Conservation (phyloP, 2,888 invertebrate genomes). For the Papilio gigon region DNA sequence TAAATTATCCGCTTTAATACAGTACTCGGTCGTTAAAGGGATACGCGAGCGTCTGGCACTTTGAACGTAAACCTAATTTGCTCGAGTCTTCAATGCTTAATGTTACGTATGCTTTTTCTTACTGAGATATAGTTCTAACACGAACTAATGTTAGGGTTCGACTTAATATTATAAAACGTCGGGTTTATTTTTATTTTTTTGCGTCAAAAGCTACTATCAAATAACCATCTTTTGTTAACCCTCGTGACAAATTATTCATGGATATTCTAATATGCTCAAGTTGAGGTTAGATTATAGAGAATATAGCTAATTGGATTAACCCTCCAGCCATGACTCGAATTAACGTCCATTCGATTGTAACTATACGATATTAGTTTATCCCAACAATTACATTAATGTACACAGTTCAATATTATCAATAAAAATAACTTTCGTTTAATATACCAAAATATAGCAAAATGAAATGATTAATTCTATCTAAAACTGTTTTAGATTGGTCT, state of each 20-base stretch:
- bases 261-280: slow-evolving; percentile 8
- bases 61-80: slow-evolving; percentile 11
- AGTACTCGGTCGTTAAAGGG: slow-evolving; percentile 18
- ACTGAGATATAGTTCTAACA: neutral
- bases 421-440: neutral
- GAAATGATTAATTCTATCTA: neutral
- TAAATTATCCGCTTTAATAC: slow-evolving; percentile 29
- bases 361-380: neutral
- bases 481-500: neutral
- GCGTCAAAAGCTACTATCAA: too few relatives aligned
- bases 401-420: neutral
- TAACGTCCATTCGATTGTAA: slow-evolving; percentile 18
- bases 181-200: too few relatives aligned
- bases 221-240: slow-evolving; percentile 5
- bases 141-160: neutral
- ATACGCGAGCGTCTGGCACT: slow-evolving; percentile 10
- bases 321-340: slow-evolving; percentile 10
- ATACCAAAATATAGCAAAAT: too few relatives aligned
- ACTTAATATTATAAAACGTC: neutral
- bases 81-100: neutral
- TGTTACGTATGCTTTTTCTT: slow-evolving; percentile 8
- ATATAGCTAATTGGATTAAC: slow-evolving; percentile 27
- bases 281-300: slow-evolving; percentile 10
- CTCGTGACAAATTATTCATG: slow-evolving; percentile 29
- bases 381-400: too few relatives aligned